These are phyloP conservation scores for Pseudochromis fuscus DNA, from an alignment of 2,797 vertebrate species.

Conservation along the genomic window DNA sequence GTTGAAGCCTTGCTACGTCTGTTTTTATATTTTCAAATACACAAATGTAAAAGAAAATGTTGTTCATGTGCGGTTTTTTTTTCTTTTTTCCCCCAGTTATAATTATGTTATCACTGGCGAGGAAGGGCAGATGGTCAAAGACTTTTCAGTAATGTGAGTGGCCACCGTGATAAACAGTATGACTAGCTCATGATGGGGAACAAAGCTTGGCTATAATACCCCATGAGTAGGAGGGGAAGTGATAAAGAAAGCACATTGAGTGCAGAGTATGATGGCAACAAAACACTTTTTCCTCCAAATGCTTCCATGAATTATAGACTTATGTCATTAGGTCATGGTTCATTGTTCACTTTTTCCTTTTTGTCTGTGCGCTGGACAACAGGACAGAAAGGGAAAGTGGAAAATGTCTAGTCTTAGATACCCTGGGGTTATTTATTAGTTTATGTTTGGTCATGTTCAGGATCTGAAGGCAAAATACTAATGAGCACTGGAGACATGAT, in stretches of 20 bases:
- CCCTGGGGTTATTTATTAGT: conserved; percentile 21
- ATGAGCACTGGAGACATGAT: neutral
- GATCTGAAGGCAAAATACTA: neutral
- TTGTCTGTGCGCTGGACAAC: conserved; percentile 59
- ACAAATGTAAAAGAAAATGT: neutral
- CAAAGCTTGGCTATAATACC: conserved; percentile 89
- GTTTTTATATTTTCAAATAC: neutral
- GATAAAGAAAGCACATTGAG: conserved; percentile 93
- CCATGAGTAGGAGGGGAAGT: conserved; percentile 90
- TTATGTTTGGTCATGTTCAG: conserved; percentile 8
- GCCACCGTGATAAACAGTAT: conserved; percentile 55
- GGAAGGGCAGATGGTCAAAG: conserved; percentile 48
- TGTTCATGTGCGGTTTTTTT: neutral
- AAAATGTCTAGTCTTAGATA: conserved; percentile 41
- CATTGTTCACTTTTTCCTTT: conserved; percentile 80
- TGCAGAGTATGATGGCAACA: conserved; percentile 87
- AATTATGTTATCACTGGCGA: neutral
- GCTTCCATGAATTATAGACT: conserved; percentile 85
- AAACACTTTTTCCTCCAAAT: conserved; percentile 80
- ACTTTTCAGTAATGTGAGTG: conserved; percentile 28
- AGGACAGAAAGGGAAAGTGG: conserved; percentile 59
- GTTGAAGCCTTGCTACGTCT: too few species aligned
- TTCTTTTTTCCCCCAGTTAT: neutral
- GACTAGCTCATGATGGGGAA: conserved; percentile 77
- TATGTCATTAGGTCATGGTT: conserved; percentile 80